These are phyloP conservation scores for Candoia aspera DNA, from an alignment of 2,113 vertebrate species.

Conservation along the genomic window DNA sequence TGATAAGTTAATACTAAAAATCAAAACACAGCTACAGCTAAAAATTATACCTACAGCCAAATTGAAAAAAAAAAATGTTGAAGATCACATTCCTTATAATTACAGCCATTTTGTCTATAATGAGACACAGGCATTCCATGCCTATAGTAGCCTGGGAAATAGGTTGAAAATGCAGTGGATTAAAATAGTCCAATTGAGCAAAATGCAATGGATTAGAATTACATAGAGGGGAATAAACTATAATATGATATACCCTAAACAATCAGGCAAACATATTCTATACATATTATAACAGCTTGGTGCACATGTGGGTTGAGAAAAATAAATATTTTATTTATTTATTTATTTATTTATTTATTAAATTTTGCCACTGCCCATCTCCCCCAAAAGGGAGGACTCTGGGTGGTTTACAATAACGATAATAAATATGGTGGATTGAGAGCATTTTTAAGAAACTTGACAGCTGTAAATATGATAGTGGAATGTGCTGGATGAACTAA, in stretches of 20 bases:
- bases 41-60: neutral
- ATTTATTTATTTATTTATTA: no score
- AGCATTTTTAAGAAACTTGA: neutral
- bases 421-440: neutral
- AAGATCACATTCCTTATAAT: neutral
- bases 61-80: neutral
- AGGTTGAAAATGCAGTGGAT: neutral
- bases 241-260: neutral
- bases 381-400: no score
- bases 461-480: neutral
- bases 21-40: neutral
- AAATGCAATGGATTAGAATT: neutral
- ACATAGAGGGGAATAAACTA: neutral
- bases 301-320: neutral
- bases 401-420: no score
- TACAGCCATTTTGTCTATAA: neutral
- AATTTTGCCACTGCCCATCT: no score
- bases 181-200: neutral
- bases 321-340: no score
- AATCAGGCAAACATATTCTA: neutral
- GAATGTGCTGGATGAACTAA: neutral
- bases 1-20: neutral
- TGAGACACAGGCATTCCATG: neutral
- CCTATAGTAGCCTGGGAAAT: neutral
- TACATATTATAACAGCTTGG: neutral